Evolutionary conservation across 2,888 invertebrate species (phyloP), one percentile per base, ranked within the genome.

Genomic region (Mesoligia furuncula): DNA sequence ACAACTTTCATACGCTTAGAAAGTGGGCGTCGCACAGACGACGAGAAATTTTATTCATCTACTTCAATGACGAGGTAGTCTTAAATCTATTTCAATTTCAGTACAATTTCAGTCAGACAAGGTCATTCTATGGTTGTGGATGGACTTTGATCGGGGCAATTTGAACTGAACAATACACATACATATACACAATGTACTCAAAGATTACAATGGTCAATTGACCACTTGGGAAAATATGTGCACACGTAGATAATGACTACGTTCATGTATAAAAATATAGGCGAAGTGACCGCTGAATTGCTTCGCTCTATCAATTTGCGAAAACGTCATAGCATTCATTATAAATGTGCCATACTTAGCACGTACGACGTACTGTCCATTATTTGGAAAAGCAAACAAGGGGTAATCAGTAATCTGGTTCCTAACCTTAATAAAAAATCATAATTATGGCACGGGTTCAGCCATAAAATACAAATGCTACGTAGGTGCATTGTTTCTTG

Each of bases 91-190:
- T 84, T 81, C 73, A 81, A 85, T 88, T 85, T 74, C 65, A 42
- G 61, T 84, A 80, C 74, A 81, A 85, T 88, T 85, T 74, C 65
- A 42, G 61, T 42, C 65, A 72, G 75, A 77, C 90, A 91, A 90
- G 90, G 90, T 85, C 89, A 81, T 48, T 73, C 64, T 68, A 73
- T 83, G 78, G 79, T 74, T 85, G 75, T 81, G 90, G 89, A 90
- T 84, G 90, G 90, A 92, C 91, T 90, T 90, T 89, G 89, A 77
- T 79, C 85, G 51, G 42, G 70, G 54, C 77, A 85, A 90, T 90
- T 79, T 88, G 83, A 81, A 85, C 73, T 78, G 77, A 68, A 77
- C 69, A 79, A 79, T 70, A 85, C 87, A 85, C 45, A 83, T 20
- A 48, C 48, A 84, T 87, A 85, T 85, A 86, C 87, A 87, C 84